Percentiles rank a stretch among this genome's conserved stretches.
Evolutionary conservation across 2,113 vertebrate genomes (phyloP).

Genomic region (Podiceps cristatus): DNA sequence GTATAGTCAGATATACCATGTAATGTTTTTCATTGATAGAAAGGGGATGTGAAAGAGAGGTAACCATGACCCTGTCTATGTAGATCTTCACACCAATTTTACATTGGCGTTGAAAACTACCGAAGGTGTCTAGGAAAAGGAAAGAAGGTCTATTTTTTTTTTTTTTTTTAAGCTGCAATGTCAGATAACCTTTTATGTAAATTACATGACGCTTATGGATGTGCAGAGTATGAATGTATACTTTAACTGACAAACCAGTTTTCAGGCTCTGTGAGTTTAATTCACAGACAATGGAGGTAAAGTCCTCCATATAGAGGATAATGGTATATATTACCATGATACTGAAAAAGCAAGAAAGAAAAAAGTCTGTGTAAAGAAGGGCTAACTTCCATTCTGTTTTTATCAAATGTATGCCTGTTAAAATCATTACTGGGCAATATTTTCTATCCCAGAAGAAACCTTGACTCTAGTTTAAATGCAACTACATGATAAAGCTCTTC

Average conservation of each 20-base stretch:
- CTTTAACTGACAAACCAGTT: background rate
- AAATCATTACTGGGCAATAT: background rate
- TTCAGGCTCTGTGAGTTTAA: background rate
- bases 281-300: background rate
- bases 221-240: background rate
- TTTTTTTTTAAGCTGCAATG: rapidly evolving
- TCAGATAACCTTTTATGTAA: background rate
- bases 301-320: background rate
- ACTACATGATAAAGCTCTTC: background rate
- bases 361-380: background rate
- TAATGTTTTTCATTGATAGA: background rate
- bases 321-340: background rate
- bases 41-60: background rate
- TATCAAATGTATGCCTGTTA: background rate
- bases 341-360: background rate
- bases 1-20: background rate
- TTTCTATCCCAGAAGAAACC: background rate
- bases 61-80: background rate
- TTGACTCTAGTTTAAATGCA: background rate
- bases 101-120: background rate
- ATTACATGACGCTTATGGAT: rapidly evolving
- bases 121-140: background rate
- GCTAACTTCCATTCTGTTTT: background rate
- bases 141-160: rapidly evolving
- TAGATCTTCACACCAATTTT: background rate